Evolutionary conservation across 1,140 invertebrate species (phyloP).

Genomic region (Diabrotica undecimpunctata): DNA sequence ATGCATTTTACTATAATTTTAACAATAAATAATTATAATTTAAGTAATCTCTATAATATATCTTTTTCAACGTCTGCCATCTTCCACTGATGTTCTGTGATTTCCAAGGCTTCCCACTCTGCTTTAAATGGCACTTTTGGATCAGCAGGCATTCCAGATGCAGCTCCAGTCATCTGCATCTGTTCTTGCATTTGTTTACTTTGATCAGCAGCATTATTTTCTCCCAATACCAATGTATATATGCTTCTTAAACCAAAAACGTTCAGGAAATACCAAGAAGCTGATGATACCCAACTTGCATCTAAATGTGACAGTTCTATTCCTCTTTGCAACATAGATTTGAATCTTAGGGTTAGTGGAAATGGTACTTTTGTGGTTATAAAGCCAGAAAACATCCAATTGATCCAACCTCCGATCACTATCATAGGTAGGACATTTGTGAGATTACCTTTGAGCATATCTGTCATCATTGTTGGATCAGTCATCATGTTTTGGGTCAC

Average conservation of each 20-base stretch:
- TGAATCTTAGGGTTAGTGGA: constrained; percentile 94
- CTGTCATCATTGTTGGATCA: constrained; percentile 97
- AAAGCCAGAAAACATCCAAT: constrained; percentile 99
- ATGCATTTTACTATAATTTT: too few relatives aligned
- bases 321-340: constrained; percentile 98
- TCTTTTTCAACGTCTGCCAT: constrained; percentile 69
- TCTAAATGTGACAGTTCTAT: constrained; percentile 93
- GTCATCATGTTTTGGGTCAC: constrained; percentile 90
- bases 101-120: constrained; percentile 98
- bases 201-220: constrained; percentile 98
- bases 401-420: constrained; percentile 98
- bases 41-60: too few relatives aligned
- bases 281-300: constrained; percentile 99
- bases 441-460: constrained; percentile 98
- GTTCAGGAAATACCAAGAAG: constrained; percentile 99
- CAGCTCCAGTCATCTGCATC: constrained; percentile 96
- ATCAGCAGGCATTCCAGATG: constrained; percentile 95
- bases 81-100: constrained; percentile 89
- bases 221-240: constrained; percentile 95
- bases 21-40: too few relatives aligned
- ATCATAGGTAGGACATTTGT: constrained; percentile 99
- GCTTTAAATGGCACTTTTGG: constrained; percentile 98
- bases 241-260: constrained; percentile 98
- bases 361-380: constrained; percentile 99
- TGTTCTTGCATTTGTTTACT: constrained; percentile 82